phyloP scores from a whole-genome alignment of 2,888 invertebrate species.

The Invenusta paracnida region DNA sequence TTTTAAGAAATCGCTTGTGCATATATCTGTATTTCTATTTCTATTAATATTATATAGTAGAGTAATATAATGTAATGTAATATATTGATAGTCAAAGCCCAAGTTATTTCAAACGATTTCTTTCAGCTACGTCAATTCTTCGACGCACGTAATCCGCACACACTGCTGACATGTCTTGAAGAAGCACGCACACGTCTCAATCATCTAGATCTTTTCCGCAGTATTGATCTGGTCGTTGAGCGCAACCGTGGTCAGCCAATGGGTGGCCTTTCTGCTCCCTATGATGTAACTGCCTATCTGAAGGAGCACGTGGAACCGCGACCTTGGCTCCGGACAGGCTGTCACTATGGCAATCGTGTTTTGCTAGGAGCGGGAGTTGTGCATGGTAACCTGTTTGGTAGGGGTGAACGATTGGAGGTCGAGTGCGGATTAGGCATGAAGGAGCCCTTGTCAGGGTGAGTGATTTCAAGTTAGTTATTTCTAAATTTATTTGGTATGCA shows the following conservation, averaged over 20 bases:
- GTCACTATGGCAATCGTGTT: background rate
- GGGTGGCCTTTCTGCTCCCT: background rate
- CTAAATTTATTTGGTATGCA: too few species aligned
- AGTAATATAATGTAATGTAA: too few species aligned
- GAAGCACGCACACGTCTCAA: background rate
- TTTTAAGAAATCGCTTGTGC: too few species aligned
- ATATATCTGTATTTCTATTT: too few species aligned
- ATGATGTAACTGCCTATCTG: background rate
- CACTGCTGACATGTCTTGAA: background rate
- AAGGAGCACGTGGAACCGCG: background rate
- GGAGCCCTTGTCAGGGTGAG: background rate
- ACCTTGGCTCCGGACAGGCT: background rate
- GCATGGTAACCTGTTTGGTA: background rate
- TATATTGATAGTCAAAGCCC: too few species aligned
- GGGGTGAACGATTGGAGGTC: background rate
- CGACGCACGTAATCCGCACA: background rate
- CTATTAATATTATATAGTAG: too few species aligned
- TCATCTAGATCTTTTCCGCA: background rate
- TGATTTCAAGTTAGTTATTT: too few species aligned
- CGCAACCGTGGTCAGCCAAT: background rate
- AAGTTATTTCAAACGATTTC: too few species aligned
- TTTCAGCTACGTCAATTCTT: background rate
- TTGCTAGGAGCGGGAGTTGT: background rate
- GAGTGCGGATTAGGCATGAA: background rate
- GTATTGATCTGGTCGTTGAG: background rate